Percentiles rank a stretch among this genome's conserved stretches.
Evolutionary conservation across 2,113 vertebrate species (phyloP).

Genomic region (Serilophus lunatus): DNA sequence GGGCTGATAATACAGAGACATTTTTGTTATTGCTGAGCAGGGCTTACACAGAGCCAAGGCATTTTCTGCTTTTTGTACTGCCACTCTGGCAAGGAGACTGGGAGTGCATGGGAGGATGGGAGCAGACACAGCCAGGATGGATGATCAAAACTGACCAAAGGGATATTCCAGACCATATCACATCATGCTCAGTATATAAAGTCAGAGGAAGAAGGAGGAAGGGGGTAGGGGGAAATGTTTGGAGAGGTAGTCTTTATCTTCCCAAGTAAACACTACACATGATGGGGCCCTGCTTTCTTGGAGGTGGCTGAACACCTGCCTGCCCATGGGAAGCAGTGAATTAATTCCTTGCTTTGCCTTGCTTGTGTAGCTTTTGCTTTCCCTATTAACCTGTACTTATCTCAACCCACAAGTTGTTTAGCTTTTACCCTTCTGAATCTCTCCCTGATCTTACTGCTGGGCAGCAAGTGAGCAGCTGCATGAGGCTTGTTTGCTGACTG

Average conservation of each 20-base stretch:
- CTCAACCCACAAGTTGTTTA: not conserved
- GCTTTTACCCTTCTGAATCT: not conserved
- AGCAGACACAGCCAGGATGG: not conserved
- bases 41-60: not conserved
- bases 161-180: not conserved
- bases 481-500: not conserved
- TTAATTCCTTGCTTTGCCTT: not conserved
- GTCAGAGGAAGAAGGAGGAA: not conserved
- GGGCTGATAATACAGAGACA: not conserved
- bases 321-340: not conserved
- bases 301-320: not conserved
- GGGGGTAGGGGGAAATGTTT: not conserved
- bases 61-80: not conserved
- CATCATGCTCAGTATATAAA: not conserved
- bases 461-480: not conserved
- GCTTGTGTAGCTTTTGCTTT: not conserved
- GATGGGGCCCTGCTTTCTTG: not conserved
- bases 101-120: not conserved
- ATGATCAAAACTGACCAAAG: not conserved
- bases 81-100: accelerated
- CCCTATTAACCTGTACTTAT: not conserved
- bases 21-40: not conserved
- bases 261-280: not conserved
- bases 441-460: not conserved
- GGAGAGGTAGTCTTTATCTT: not conserved